Evolutionary conservation across 2,888 invertebrate species (phyloP).

Genomic region (Hanleya hanleyi): DNA sequence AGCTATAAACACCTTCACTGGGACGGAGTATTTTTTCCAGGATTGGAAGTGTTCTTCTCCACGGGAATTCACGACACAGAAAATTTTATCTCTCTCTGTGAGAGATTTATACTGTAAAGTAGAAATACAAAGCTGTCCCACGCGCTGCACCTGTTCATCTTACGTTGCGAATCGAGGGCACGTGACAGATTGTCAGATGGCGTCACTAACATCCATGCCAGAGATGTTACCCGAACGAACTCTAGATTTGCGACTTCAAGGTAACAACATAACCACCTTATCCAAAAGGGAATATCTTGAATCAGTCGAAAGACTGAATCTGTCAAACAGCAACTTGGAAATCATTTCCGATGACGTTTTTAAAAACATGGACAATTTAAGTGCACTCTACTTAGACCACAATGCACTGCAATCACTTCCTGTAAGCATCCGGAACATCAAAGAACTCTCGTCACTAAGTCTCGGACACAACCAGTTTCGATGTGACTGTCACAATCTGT

Average conservation of each 20-base stretch:
- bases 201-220: not conserved
- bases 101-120: not conserved
- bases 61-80: not conserved
- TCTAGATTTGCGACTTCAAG: not conserved
- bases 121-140: not conserved
- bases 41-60: slow-evolving; percentile 3
- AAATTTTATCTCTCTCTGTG: not conserved
- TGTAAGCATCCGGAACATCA: not conserved
- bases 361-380: not conserved
- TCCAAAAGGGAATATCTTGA: not conserved
- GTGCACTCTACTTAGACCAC: not conserved
- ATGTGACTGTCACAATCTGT: slow-evolving; percentile 31
- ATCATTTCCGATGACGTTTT: not conserved
- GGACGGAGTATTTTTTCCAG: not conserved
- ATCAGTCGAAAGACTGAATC: not conserved
- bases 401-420: not conserved
- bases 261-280: not conserved
- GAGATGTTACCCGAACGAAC: not conserved
- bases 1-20: not conserved
- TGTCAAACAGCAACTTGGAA: not conserved
- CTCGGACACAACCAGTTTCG: slow-evolving; percentile 25
- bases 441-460: not conserved
- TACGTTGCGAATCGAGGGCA: not conserved
- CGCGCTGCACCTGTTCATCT: not conserved
- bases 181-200: not conserved